phyloP scores from a whole-genome alignment of 2,797 vertebrate species.

The Melanotaenia trifasciata region DNA sequence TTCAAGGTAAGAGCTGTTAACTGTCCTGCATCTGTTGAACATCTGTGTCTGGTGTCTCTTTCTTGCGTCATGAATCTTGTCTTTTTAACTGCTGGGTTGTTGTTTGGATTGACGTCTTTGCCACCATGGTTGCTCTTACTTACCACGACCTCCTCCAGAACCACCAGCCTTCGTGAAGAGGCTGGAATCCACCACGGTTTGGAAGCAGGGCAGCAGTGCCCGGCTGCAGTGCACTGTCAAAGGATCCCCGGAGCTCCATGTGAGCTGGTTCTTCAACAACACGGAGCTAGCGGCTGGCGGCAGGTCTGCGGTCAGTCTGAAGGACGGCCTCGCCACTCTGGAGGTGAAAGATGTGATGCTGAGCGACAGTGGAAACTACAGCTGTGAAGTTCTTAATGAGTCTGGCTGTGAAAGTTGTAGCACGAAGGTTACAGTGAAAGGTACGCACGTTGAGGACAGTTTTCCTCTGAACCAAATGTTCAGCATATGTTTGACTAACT shows the following conservation, averaged over 20 bases:
- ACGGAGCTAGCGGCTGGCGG: constrained; percentile 84
- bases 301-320: constrained; percentile 79
- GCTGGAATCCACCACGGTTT: constrained; percentile 87
- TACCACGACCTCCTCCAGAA: constrained; percentile 60
- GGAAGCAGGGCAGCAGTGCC: constrained; percentile 87
- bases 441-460: constrained; percentile 75
- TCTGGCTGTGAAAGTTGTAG: constrained; percentile 90
- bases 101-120: constrained; percentile 29
- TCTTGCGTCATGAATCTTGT: neutral
- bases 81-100: constrained; percentile 26
- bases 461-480: neutral
- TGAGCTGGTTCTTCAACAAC: constrained; percentile 91
- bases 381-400: constrained; percentile 90
- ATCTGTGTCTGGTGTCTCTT: constrained; percentile 45
- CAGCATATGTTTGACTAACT: constrained; percentile 31
- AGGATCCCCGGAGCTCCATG: constrained; percentile 90
- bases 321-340: constrained; percentile 82
- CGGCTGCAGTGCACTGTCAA: constrained; percentile 89
- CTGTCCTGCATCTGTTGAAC: constrained; percentile 47
- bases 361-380: constrained; percentile 88
- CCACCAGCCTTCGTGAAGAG: constrained; percentile 86
- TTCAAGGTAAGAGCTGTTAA: constrained; percentile 89
- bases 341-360: constrained; percentile 85
- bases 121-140: constrained; percentile 36
- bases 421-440: constrained; percentile 89